Percentiles rank a stretch among this genome's conserved stretches.
Evolutionary conservation across 2,113 vertebrate genomes (phyloP).

Genomic region (Saccopteryx leptura): DNA sequence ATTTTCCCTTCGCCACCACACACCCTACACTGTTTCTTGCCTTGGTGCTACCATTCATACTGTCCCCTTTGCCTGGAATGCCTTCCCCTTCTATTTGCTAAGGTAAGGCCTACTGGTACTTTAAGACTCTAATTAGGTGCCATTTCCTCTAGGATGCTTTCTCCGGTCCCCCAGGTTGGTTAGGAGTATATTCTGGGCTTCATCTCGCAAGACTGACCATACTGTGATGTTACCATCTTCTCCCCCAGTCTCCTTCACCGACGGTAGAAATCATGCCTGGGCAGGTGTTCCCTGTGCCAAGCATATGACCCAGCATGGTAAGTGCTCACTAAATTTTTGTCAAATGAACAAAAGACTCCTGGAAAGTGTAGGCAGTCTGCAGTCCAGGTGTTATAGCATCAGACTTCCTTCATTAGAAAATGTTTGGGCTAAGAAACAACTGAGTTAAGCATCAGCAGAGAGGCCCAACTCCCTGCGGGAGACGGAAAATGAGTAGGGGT

Average conservation of each 20-base stretch:
- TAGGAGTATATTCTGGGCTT: neutral
- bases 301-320: neutral
- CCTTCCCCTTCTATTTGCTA: neutral
- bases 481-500: neutral
- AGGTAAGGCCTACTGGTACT: neutral
- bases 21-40: neutral
- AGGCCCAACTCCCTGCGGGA: neutral
- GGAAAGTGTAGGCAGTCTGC: neutral
- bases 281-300: neutral
- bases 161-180: neutral
- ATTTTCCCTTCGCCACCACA: neutral
- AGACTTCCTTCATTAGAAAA: constrained; percentile 33
- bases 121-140: neutral
- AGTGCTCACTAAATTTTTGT: constrained; percentile 14
- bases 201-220: neutral
- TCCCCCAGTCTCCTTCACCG: neutral
- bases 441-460: constrained; percentile 13
- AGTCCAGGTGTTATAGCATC: neutral
- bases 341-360: constrained; percentile 32
- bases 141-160: constrained; percentile 36
- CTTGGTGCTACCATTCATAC: neutral
- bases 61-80: neutral
- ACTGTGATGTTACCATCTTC: neutral
- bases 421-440: neutral
- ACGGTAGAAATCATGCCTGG: neutral